Percentiles rank a stretch among this genome's conserved stretches.
Evolutionary conservation across 92 coral and sea anemone genomes (phyloP).

Genomic region (Porites divaricata): DNA sequence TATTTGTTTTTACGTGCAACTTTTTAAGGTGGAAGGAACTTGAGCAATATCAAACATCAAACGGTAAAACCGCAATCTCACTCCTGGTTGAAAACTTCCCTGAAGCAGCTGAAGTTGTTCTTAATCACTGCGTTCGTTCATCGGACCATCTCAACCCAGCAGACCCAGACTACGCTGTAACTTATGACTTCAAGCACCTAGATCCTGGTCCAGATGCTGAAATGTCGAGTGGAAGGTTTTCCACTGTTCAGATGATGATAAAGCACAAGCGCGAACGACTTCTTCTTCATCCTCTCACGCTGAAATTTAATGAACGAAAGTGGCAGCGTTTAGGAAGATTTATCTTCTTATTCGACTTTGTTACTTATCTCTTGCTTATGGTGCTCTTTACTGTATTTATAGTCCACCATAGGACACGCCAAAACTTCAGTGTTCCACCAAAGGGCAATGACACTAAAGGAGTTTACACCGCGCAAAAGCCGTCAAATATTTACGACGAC

Average conservation of each 20-base stretch:
- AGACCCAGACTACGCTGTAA: constrained; percentile 73
- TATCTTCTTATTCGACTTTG: constrained; percentile 50
- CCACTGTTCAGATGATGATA: constrained; percentile 63
- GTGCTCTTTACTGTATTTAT: constrained; percentile 55
- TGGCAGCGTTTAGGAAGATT: constrained; percentile 74
- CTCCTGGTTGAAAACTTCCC: constrained; percentile 71
- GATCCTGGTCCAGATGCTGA: constrained; percentile 86
- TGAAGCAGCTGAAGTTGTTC: constrained; percentile 74
- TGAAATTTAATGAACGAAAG: constrained; percentile 57
- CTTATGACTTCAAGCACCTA: constrained; percentile 71
- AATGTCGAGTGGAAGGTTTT: constrained; percentile 43
- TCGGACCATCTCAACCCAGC: constrained; percentile 51
- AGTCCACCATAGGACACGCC: constrained; percentile 41
- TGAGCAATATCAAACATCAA: constrained; percentile 29
- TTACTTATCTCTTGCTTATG: constrained; percentile 54
- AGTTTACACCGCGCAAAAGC: neutral
- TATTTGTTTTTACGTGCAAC: no score
- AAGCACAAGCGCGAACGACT: constrained; percentile 65
- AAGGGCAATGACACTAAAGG: no score
- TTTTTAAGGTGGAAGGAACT: constrained; percentile 71
- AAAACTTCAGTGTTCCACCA: constrained; percentile 6
- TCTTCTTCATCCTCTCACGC: constrained; percentile 82
- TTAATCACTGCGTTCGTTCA: constrained; percentile 72
- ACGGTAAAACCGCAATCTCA: constrained; percentile 56
- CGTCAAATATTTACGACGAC: constrained; percentile 9